These are phyloP conservation scores for Conops quadrifasciatus DNA, from an alignment of 2,888 invertebrate genomes.

Conservation along the genomic window DNA sequence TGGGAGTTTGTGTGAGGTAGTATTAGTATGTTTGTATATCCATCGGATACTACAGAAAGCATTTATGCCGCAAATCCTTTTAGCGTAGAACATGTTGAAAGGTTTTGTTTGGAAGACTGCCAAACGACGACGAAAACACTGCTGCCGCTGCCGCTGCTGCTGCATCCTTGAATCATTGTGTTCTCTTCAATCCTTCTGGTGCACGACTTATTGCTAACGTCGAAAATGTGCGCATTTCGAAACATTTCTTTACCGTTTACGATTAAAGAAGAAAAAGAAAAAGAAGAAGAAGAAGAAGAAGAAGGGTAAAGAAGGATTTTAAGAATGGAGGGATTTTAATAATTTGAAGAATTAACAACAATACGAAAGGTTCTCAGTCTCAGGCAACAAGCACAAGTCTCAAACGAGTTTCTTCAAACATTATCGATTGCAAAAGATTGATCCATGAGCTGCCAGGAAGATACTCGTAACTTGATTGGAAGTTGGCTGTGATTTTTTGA, in stretches of 20 bases:
- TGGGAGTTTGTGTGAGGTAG: too few species aligned
- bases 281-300: not conserved
- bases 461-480: too few species aligned
- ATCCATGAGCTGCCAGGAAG: too few species aligned
- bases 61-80: constrained; percentile 22
- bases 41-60: not conserved
- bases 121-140: not conserved
- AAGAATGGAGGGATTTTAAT: too few species aligned
- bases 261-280: not conserved
- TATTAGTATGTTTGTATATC: too few species aligned
- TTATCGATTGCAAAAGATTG: too few species aligned
- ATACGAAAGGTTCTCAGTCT: too few species aligned
- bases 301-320: too few species aligned
- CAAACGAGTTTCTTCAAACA: too few species aligned
- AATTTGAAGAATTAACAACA: too few species aligned
- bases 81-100: constrained; percentile 17
- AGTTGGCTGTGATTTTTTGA: too few species aligned
- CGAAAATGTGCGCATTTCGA: not conserved
- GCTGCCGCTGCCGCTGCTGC: not conserved
- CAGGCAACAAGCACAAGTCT: too few species aligned
- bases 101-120: constrained; percentile 20
- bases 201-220: not conserved
- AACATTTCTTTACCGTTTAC: not conserved
- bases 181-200: not conserved
- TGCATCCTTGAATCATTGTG: constrained; percentile 10